Evolutionary conservation across 2,113 vertebrate genomes (phyloP).

Genomic region (Stictonetta naevosa): DNA sequence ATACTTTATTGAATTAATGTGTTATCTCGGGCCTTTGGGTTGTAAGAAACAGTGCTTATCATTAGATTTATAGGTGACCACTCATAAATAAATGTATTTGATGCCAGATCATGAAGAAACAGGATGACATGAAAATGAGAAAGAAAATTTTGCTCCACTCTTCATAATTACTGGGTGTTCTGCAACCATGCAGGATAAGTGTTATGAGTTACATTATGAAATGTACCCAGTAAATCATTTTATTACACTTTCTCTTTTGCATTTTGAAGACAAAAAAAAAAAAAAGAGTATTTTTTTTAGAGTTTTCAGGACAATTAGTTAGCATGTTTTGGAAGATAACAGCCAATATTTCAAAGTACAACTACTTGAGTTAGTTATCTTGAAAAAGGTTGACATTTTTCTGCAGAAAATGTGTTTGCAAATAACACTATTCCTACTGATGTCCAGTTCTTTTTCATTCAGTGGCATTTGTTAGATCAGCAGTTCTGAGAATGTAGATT

Average conservation of each 20-base stretch:
- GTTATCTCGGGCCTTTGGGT: slow-evolving; percentile 2
- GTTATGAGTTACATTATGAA: background rate
- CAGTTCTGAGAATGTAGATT: background rate
- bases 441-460: background rate
- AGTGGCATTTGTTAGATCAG: background rate
- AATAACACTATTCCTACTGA: background rate
- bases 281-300: background rate
- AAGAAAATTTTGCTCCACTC: background rate
- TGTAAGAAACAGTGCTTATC: background rate
- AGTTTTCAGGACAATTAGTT: background rate
- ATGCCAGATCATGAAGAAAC: background rate
- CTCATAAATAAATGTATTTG: slow-evolving; percentile 14
- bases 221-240: background rate
- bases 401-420: background rate
- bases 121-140: background rate
- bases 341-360: background rate
- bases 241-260: background rate
- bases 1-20: background rate
- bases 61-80: background rate
- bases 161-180: background rate
- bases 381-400: slow-evolving; percentile 15
- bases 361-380: background rate
- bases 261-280: slow-evolving; percentile 8
- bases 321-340: background rate
- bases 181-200: background rate